Conservation (phyloP, 2,797 vertebrate species). For the Sus cebifrons region DNA sequence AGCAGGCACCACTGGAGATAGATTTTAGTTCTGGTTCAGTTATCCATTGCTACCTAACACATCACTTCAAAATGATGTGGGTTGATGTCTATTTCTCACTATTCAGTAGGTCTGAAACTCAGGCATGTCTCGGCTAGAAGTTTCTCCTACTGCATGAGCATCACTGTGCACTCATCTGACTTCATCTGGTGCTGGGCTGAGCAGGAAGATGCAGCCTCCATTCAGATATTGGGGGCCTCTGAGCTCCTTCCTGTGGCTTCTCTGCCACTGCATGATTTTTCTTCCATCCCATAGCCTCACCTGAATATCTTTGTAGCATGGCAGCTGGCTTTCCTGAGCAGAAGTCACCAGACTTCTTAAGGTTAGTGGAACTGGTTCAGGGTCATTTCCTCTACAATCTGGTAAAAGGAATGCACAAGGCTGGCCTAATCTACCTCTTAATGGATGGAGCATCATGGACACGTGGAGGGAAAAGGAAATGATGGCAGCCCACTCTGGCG, state of each 20-base stretch:
- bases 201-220: background rate
- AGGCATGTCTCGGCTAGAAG: background rate
- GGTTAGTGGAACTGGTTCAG: background rate
- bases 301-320: background rate
- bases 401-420: background rate
- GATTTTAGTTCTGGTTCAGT: background rate
- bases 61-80: background rate
- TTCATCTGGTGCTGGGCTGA: background rate
- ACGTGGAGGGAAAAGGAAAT: background rate
- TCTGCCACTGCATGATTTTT: background rate
- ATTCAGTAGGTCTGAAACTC: background rate
- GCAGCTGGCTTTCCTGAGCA: background rate
- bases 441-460: background rate
- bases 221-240: background rate
- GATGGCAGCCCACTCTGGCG: background rate
- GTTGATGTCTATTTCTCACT: background rate
- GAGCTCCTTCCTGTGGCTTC: background rate
- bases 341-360: background rate
- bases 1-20: background rate
- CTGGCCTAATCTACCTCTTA: background rate
- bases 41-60: background rate
- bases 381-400: background rate
- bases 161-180: background rate
- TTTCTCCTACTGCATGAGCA: background rate
- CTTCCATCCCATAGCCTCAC: background rate